Base-by-base conservation (phyloP, 1,140 invertebrate species). In the Venustaconcha ellipsiformis region DNA sequence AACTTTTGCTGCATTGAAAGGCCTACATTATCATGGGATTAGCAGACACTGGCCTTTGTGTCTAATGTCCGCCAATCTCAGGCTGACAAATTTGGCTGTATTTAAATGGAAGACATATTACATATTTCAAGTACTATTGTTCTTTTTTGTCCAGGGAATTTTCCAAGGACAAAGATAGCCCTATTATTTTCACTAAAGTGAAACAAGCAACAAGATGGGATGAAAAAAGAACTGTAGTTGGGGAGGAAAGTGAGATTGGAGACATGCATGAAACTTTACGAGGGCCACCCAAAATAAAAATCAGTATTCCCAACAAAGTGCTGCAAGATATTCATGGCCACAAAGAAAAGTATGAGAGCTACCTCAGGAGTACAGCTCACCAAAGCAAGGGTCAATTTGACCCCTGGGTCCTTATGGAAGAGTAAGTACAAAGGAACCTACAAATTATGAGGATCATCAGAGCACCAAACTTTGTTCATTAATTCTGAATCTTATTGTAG, bases 381-480 rank as follows among this genome's bases (percentile, higher is more conserved):
- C 81, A 86, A 65, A 65, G 75, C 18, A 26, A 79, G 14, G 83
- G 83, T 30, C 80, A 76, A 58, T 86, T 86, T 83, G 79, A 86
- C 73, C 84, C 84, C 8, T 86, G 84, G 84, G 78, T 74, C 66
- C 78, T 86, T 14, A 78, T 84, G 8, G 83, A 86, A 73, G 79
- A 81, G 82, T 82, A 77, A 72, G 83, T 66, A 6, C 63, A 69
- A 6, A 67, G 65, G 18, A 23, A 17, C 18, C 48, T 67, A 3
- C 23, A 48, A 15, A n/a, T 0, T 15, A 23, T 12, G 37, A 48
- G 37, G 14, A 18, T 18, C 13, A 12, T 23, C 23, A 67, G 48
- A 30, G 14, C 18, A 18, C 18, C 14, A 30, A 18, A 17, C 3
- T 23, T 30, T n/a, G 26, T 11, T 30, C 15, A 66, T 23, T 20